These are phyloP conservation scores for Limnothrissa miodon DNA, from an alignment of 2,113 vertebrate species.

Conservation along the genomic window DNA sequence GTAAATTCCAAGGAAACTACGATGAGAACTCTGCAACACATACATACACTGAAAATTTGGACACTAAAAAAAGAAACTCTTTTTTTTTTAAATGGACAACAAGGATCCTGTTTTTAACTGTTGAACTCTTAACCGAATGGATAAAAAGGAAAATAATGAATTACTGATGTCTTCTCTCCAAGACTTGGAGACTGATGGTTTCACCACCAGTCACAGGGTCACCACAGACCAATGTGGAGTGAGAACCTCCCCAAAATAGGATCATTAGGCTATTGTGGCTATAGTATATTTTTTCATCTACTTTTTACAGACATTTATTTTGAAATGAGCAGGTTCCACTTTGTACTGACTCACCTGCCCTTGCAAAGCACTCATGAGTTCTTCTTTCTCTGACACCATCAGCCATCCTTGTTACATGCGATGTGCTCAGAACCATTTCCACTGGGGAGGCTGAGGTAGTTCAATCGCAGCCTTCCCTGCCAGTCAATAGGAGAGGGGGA, in stretches of 20 bases:
- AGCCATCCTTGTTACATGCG: background rate
- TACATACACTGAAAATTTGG: constrained; percentile 1
- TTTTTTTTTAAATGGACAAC: background rate
- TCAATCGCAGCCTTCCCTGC: background rate
- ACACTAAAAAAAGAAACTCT: background rate
- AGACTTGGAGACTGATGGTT: background rate
- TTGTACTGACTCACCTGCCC: background rate
- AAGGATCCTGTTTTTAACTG: background rate
- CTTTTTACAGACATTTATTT: background rate
- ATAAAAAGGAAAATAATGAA: background rate
- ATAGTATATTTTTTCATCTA: no score
- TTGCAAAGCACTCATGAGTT: background rate
- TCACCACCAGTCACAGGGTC: background rate
- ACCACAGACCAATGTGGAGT: background rate
- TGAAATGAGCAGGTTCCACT: background rate
- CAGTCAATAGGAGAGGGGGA: background rate
- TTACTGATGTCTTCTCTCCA: background rate
- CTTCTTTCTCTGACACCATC: background rate
- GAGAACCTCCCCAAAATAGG: background rate
- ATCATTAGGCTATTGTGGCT: background rate
- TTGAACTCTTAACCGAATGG: background rate
- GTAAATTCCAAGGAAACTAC: background rate
- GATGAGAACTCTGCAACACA: background rate
- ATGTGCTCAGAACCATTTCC: background rate
- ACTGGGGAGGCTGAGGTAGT: background rate